Conservation (phyloP, 2,797 vertebrate species). For the Florisuga fusca region DNA sequence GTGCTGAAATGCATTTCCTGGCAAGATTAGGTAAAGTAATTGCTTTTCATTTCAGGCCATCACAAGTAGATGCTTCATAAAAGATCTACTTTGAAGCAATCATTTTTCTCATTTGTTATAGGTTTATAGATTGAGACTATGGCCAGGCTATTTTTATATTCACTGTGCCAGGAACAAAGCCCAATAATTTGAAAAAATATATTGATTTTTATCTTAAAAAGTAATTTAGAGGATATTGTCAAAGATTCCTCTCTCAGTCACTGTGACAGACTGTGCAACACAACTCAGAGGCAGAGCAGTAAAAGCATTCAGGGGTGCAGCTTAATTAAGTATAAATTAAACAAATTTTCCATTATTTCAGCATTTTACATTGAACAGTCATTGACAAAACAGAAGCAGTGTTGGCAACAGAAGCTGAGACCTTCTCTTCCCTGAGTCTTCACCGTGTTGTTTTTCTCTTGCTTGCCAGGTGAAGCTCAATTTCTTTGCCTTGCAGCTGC, state of each 20-base stretch:
- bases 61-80: slow-evolving; percentile 41
- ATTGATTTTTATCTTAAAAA: not conserved
- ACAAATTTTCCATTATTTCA: not conserved
- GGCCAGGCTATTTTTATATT: slow-evolving; percentile 13
- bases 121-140: not conserved
- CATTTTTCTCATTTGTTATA: slow-evolving; percentile 28
- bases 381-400: not conserved
- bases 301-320: not conserved
- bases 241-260: not conserved
- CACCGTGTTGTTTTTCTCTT: rapidly evolving
- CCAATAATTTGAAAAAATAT: slow-evolving; percentile 12
- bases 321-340: not conserved
- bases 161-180: slow-evolving; percentile 13
- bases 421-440: not conserved
- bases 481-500: not conserved
- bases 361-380: not conserved
- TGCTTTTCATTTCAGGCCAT: slow-evolving; percentile 64
- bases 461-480: rapidly evolving
- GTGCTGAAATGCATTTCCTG: slow-evolving; percentile 64
- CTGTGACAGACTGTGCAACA: not conserved
- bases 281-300: not conserved
- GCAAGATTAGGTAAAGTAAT: slow-evolving; percentile 68
- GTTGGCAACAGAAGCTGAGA: not conserved
- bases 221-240: not conserved
- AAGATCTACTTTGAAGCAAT: slow-evolving; percentile 59